Base-by-base conservation (phyloP, 2,888 invertebrate species). In the Polydrusus cervinus region DNA sequence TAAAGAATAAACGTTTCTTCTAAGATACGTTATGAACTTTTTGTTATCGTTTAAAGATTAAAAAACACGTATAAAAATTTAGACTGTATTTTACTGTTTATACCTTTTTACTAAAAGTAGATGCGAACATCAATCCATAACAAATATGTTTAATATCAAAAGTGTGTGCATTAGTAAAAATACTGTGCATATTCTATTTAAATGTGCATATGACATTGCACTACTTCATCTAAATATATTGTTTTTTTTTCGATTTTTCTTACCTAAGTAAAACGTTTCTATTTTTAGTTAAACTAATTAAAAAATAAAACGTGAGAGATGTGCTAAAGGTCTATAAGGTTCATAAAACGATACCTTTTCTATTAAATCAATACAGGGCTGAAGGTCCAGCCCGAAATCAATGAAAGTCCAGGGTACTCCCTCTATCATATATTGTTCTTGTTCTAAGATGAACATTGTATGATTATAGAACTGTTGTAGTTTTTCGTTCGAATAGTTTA, bases 401-500 rank as follows among this genome's bases (percentile, higher is more conserved):
- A 97, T 97, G 89, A 97, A 97, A 83, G 91, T 92, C 97, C 97
- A 97, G 83, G 90, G 89, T 87, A 97, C 95, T 84, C 95, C 95
- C 89, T 97, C 96, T 84, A 94, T 91, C 89, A 95, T 95, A 90
- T 97, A 97, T 87, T 97, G 96, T 88, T 97, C 97, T 91, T 97
- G 97, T 90, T 97, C 97, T 89, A 97, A 90, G 83, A 97, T 93
- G 90, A 97, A 97, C 97, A 97, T 97, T 90, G 95, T 93, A 88
- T 97, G 96, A 89, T 97, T 97, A 93, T 97, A 97, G 91, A 95
- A 97, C 87, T 97, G 97, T 89, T 97, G 97, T 83, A 97, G 91
- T 89, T 95, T 95, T 90, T 97, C 97, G 88, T 97, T 97, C 85
- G 96, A 95, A 91, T 96, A 97, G 91, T 97, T 97, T 92, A 97